phyloP scores from a whole-genome alignment of 2,797 vertebrate species.

The Gambelia wislizenii region DNA sequence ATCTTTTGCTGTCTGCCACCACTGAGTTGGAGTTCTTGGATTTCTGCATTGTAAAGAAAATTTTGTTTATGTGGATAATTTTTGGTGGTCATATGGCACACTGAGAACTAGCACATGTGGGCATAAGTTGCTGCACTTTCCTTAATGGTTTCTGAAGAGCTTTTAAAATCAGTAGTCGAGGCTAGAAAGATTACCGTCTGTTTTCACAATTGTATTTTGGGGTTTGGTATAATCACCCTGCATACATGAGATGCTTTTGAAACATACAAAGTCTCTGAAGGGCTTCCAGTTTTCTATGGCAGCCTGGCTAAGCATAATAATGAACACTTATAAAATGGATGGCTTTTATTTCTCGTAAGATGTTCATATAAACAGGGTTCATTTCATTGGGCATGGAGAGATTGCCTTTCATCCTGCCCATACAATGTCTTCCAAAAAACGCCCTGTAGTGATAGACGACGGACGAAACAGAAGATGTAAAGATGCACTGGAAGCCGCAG shows the following conservation, averaged over 20 bases:
- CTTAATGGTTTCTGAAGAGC: slow-evolving; percentile 13
- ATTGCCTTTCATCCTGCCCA: slow-evolving; percentile 36
- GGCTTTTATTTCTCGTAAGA: slow-evolving; percentile 13
- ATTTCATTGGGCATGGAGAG: background rate
- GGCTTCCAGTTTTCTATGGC: background rate
- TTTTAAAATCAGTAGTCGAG: slow-evolving; percentile 14
- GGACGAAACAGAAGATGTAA: too few species aligned
- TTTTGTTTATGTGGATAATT: slow-evolving; percentile 27
- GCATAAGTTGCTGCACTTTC: slow-evolving; percentile 23
- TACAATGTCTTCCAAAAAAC: slow-evolving; percentile 51
- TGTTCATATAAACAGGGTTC: slow-evolving; percentile 35
- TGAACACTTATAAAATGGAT: slow-evolving; percentile 32
- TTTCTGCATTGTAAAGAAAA: background rate
- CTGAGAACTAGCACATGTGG: slow-evolving; percentile 23
- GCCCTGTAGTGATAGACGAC: too few species aligned
- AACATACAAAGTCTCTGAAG: background rate
- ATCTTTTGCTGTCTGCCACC: background rate
- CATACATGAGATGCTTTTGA: slow-evolving; percentile 5
- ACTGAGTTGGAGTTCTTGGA: background rate
- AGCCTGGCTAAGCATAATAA: slow-evolving; percentile 27
- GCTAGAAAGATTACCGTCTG: background rate
- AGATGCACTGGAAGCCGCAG: too few species aligned
- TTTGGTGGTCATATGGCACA: background rate
- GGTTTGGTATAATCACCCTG: background rate
- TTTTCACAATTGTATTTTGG: background rate